Evolutionary conservation across 2,113 vertebrate genomes (phyloP).

Genomic region (Scalopus aquaticus): DNA sequence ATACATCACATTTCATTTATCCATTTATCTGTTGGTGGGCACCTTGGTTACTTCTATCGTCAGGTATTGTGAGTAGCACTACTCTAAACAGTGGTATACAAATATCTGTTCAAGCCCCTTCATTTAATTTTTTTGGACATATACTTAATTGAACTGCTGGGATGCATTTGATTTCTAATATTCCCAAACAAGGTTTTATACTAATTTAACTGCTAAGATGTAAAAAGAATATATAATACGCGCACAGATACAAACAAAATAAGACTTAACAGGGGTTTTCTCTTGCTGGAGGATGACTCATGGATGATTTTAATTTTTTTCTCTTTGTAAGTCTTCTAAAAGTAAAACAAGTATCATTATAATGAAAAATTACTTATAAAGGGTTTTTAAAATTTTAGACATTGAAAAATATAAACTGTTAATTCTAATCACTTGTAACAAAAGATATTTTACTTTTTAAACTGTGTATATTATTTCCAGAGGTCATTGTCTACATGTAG

Average conservation of each 20-base stretch:
- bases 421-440: neutral
- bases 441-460: neutral
- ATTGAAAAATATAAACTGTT: neutral
- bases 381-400: neutral
- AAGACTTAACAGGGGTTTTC: neutral
- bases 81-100: neutral
- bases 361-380: neutral
- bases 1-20: neutral
- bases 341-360: neutral
- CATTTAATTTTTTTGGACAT: neutral
- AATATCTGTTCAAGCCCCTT: neutral
- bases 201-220: neutral
- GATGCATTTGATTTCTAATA: neutral
- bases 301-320: neutral
- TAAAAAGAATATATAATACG: neutral
- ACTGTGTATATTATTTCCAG: neutral
- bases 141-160: neutral
- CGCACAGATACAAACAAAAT: neutral
- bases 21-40: neutral
- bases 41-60: neutral
- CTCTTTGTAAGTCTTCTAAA: conserved; percentile 9
- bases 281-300: neutral
- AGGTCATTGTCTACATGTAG: neutral
- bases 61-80: neutral
- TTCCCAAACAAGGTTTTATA: neutral